phyloP scores from a whole-genome alignment of 2,797 vertebrate genomes.

The Orientallactaga sibirica region DNA sequence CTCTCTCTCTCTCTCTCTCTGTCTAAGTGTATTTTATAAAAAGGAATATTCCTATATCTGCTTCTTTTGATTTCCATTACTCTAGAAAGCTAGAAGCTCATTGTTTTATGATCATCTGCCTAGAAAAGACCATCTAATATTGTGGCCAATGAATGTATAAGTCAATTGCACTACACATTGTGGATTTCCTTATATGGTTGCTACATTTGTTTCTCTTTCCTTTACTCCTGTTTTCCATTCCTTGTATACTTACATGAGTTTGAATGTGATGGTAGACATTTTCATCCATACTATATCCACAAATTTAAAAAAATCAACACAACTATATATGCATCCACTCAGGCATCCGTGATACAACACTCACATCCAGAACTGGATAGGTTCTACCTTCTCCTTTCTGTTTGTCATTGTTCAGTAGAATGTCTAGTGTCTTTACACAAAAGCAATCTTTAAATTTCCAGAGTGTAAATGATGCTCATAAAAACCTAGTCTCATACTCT shows the following conservation, averaged over 20 bases:
- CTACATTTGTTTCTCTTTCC: not conserved
- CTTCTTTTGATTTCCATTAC: not conserved
- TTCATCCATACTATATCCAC: not conserved
- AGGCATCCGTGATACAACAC: not conserved
- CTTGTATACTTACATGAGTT: not conserved
- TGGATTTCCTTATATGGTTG: not conserved
- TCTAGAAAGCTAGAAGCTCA: not conserved
- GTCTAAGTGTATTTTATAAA: not conserved
- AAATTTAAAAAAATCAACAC: not conserved
- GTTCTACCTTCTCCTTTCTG: not conserved
- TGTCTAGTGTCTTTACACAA: not conserved
- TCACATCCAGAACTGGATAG: not conserved
- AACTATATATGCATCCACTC: not conserved
- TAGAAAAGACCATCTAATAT: not conserved
- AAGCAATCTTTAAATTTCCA: not conserved
- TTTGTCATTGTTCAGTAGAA: not conserved
- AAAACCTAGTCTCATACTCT: not conserved
- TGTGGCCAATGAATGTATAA: not conserved
- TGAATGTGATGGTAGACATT: not conserved
- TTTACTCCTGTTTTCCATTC: not conserved
- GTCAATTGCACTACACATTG: not conserved
- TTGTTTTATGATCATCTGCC: not conserved
- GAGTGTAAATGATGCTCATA: not conserved
- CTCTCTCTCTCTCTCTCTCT: not conserved
- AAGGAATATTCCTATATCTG: no score